Evolutionary conservation across 2,797 vertebrate species (phyloP).

Genomic region (Spheniscus humboldti): DNA sequence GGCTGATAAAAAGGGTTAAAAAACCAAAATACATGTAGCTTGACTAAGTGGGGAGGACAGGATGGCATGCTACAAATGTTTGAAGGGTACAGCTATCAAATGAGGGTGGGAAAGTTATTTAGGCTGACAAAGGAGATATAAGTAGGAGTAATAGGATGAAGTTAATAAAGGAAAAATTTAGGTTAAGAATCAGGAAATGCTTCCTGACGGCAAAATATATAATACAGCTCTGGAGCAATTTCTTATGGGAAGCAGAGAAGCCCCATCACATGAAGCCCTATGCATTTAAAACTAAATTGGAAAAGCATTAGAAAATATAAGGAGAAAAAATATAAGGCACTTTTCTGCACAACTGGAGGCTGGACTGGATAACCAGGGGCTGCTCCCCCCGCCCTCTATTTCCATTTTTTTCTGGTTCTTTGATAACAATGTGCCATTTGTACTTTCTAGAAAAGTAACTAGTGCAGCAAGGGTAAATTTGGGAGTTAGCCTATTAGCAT

Average conservation of each 20-base stretch:
- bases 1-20: neutral
- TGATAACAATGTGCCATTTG: neutral
- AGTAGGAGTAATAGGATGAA: conserved; percentile 43
- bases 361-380: neutral
- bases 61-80: conserved; percentile 14
- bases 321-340: neutral
- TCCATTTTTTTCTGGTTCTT: neutral
- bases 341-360: neutral
- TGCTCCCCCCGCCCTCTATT: neutral
- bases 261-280: neutral
- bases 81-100: conserved; percentile 30
- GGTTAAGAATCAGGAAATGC: conserved; percentile 44
- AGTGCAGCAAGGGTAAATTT: conserved; percentile 59
- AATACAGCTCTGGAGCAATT: conserved; percentile 17
- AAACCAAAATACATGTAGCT: neutral
- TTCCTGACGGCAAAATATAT: conserved; percentile 47
- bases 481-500: conserved; percentile 61
- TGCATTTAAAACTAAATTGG: conserved; percentile 34
- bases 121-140: neutral
- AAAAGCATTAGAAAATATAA: conserved; percentile 46
- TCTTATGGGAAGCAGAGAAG: conserved; percentile 15
- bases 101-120: conserved; percentile 2
- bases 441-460: conserved; percentile 52
- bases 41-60: neutral
- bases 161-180: conserved; percentile 50